A percentile compares a stretch with the other conserved stretches of the same genome.
Conservation (phyloP, 37 sponge, comb jelly and placozoan species). For the Beroe ovata region DNA sequence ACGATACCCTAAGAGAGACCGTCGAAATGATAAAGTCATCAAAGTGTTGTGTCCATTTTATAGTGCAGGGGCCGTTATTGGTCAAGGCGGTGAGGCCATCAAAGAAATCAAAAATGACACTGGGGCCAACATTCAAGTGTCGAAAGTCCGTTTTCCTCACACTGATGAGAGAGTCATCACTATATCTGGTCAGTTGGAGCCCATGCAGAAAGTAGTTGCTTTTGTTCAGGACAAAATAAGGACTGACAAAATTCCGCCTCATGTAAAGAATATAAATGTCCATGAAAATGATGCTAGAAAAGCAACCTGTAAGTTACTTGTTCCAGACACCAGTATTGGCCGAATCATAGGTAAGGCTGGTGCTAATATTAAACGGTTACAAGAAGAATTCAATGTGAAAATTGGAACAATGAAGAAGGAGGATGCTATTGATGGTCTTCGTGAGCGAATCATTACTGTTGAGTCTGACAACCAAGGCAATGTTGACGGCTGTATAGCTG, state of each 20-base stretch:
- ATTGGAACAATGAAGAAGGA: conserved; percentile 83
- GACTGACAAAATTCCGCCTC: conserved; percentile 20
- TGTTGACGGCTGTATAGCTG: conserved; percentile 20
- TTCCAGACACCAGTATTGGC: conserved; percentile 85
- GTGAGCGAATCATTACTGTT: conserved; percentile 79
- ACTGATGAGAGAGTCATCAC: conserved; percentile 81
- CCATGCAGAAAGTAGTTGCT: conserved; percentile 52
- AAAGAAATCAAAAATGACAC: conserved; percentile 75
- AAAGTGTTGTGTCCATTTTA: conserved; percentile 85
- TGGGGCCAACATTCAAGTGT: conserved; percentile 79
- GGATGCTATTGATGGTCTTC: conserved; percentile 61
- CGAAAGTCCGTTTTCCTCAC: conserved; percentile 81
- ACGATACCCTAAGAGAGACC: conserved; percentile 26
- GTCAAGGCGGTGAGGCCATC: conserved; percentile 81
- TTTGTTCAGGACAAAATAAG: conserved; percentile 46
- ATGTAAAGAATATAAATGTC: conserved; percentile 32
- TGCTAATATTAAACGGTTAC: conserved; percentile 77
- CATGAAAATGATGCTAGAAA: conserved; percentile 41
- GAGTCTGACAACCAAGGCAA: neutral
- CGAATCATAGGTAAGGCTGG: conserved; percentile 92
- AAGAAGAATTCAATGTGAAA: conserved; percentile 75
- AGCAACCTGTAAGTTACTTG: conserved; percentile 72
- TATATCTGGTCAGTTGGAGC: conserved; percentile 70
- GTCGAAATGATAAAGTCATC: conserved; percentile 63
- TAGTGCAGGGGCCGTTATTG: conserved; percentile 86